Evolutionary conservation across 2,888 invertebrate species (phyloP).

Genomic region (Pediacus dermestoides): DNA sequence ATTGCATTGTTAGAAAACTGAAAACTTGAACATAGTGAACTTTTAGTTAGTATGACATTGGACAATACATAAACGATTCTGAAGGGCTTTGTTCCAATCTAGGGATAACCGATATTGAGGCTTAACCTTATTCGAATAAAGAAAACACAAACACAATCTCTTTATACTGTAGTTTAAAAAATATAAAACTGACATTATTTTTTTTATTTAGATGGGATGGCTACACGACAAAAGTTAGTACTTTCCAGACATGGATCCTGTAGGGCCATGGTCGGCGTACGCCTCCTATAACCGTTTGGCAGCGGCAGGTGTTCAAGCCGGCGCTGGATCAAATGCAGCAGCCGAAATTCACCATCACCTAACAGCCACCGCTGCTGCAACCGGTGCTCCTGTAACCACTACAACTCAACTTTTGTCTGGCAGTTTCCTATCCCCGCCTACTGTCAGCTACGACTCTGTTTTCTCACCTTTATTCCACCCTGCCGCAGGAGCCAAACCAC

Average conservation of each 20-base stretch:
- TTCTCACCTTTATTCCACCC: conserved; percentile 81
- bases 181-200: too few relatives aligned
- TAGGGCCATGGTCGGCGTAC: conserved; percentile 83
- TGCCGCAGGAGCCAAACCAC: conserved; percentile 59
- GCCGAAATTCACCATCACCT: conserved; percentile 67
- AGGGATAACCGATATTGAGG: too few relatives aligned
- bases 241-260: conserved; percentile 70
- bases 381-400: conserved; percentile 63
- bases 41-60: too few relatives aligned
- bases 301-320: conserved; percentile 59
- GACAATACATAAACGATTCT: too few relatives aligned
- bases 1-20: too few relatives aligned
- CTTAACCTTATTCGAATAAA: too few relatives aligned
- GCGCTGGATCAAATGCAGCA: conserved; percentile 52
- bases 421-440: conserved; percentile 70
- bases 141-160: too few relatives aligned
- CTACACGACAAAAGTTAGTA: conserved; percentile 35
- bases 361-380: conserved; percentile 51
- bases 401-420: conserved; percentile 66
- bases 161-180: too few relatives aligned
- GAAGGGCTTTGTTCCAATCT: too few relatives aligned
- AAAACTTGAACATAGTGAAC: too few relatives aligned
- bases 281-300: conserved; percentile 79
- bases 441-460: conserved; percentile 77
- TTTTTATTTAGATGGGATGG: conserved; percentile 47